These are phyloP conservation scores for Anolis apletophallus DNA, from an alignment of 2,797 vertebrate species.

Conservation along the genomic window DNA sequence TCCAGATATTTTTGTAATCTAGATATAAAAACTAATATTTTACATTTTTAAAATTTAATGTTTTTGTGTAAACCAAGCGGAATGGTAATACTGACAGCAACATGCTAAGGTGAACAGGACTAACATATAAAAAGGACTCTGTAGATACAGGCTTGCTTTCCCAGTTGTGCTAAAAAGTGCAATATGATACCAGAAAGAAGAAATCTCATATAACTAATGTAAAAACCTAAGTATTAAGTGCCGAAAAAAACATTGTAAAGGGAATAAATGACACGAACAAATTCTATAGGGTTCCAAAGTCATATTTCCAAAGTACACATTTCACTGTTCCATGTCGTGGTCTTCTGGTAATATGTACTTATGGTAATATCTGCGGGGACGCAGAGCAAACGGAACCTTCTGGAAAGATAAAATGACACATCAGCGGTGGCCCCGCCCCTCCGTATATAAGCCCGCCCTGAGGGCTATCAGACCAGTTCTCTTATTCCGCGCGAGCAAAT, in stretches of 20 bases:
- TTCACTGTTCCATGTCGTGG: too few species aligned
- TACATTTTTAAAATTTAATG: too few species aligned
- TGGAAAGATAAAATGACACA: too few species aligned
- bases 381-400: too few species aligned
- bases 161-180: not conserved
- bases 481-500: too few species aligned
- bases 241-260: too few species aligned
- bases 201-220: not conserved
- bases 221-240: not conserved
- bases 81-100: not conserved
- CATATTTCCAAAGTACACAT: too few species aligned
- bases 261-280: not conserved
- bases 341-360: too few species aligned
- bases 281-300: not conserved
- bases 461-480: too few species aligned
- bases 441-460: too few species aligned
- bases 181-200: not conserved
- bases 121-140: not conserved
- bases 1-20: rapidly evolving
- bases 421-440: too few species aligned
- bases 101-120: not conserved
- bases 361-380: too few species aligned
- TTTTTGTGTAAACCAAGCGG: not conserved
- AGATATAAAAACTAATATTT: not conserved
- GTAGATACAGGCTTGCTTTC: not conserved